Percentiles rank a stretch among this genome's conserved stretches.
These are phyloP conservation scores for Apodemia hepburni DNA, from an alignment of 2,888 invertebrate genomes.

Conservation along the genomic window DNA sequence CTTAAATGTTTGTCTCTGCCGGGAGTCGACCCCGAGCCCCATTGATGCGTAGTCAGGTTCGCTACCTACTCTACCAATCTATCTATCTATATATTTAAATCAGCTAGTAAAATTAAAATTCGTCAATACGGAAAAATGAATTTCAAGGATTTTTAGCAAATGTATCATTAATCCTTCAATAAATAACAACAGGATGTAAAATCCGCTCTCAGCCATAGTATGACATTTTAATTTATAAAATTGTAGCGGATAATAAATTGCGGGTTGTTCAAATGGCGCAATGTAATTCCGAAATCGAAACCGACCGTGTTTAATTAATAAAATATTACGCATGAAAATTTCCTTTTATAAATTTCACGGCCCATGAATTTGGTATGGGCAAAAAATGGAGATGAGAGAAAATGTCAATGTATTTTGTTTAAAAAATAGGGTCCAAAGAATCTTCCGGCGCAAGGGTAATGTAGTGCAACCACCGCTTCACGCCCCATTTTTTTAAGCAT, in stretches of 20 bases:
- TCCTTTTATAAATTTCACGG: conserved; percentile 70
- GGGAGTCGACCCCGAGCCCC: too few relatives aligned
- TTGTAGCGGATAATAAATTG: conserved; percentile 52
- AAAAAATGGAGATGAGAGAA: conserved; percentile 71
- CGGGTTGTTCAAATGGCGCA: conserved; percentile 55
- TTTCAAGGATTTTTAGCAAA: neutral
- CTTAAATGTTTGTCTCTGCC: too few relatives aligned
- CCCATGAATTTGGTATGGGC: conserved; percentile 56
- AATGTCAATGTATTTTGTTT: conserved; percentile 63
- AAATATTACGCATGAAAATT: conserved; percentile 63
- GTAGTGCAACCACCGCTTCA: conserved; percentile 54
- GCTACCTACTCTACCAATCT: too few relatives aligned
- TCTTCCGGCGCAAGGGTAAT: conserved; percentile 50
- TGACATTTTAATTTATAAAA: conserved; percentile 56
- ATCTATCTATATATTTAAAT: too few relatives aligned
- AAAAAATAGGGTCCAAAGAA: conserved; percentile 43
- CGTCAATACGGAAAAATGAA: neutral
- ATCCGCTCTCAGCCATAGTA: conserved; percentile 20
- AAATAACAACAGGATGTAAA: conserved; percentile 10
- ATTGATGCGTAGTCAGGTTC: too few relatives aligned
- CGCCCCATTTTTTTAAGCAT: conserved; percentile 37
- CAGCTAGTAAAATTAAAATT: too few relatives aligned
- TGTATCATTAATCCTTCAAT: conserved; percentile 6
- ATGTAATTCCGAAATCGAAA: conserved; percentile 59
- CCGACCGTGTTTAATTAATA: conserved; percentile 68